Conservation (phyloP, 2,113 vertebrate genomes). For the Hippoglossus stenolepis region DNA sequence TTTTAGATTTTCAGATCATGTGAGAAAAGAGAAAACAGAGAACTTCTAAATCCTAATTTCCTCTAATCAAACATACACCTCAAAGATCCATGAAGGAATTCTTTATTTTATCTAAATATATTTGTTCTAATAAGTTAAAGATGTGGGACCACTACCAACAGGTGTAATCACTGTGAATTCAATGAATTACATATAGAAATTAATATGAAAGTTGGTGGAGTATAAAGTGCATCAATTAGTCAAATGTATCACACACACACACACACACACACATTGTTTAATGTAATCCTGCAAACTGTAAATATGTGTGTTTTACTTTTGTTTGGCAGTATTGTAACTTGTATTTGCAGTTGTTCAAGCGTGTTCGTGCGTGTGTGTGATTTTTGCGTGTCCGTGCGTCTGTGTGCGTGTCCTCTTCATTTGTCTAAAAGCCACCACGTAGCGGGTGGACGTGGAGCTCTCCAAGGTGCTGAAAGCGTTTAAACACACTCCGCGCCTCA, state of each 20-base stretch:
- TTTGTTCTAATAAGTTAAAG: not conserved
- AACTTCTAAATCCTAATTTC: not conserved
- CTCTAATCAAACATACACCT: not conserved
- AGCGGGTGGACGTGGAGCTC: constrained; percentile 24
- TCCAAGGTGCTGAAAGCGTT: constrained; percentile 39
- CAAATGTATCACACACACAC: not conserved
- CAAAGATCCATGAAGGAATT: not conserved
- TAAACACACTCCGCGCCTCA: not conserved
- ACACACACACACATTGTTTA: no score
- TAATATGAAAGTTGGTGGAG: not conserved
- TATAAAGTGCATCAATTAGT: no score
- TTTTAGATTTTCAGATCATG: not conserved
- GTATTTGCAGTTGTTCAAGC: not conserved
- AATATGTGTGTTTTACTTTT: not conserved
- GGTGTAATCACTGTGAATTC: not conserved
- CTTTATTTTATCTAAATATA: not conserved
- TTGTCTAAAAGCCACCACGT: not conserved
- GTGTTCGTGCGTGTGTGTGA: not conserved
- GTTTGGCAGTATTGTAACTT: no score
- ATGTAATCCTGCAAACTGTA: not conserved
- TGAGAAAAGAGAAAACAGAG: not conserved
- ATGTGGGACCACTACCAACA: constrained; percentile 10
- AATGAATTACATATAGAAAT: not conserved
- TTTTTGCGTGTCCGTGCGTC: not conserved
- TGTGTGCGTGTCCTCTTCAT: not conserved